These are phyloP conservation scores for Brachionus rubens DNA, from an alignment of 1,140 invertebrate genomes.

Conservation along the genomic window DNA sequence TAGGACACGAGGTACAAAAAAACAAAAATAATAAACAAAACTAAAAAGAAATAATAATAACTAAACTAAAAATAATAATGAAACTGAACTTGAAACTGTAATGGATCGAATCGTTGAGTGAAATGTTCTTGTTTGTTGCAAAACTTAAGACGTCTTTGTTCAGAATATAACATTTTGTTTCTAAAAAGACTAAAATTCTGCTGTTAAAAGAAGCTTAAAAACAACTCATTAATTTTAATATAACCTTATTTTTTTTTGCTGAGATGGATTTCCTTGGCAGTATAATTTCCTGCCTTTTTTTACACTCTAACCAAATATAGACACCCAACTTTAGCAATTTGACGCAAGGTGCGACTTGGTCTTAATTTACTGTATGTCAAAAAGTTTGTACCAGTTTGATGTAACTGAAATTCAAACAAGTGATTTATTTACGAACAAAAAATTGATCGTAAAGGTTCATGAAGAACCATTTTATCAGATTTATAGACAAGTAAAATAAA, in stretches of 20 bases:
- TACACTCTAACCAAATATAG: constrained; percentile 84
- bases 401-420: constrained; percentile 72
- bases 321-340: constrained; percentile 83
- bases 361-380: constrained; percentile 74
- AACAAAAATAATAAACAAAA: no score
- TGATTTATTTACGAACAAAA: constrained; percentile 78
- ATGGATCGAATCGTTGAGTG: no score
- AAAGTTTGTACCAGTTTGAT: constrained; percentile 76
- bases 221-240: no score
- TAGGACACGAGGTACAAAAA: no score
- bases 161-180: no score
- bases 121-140: no score
- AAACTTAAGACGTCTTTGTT: no score
- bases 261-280: constrained; percentile 77
- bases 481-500: constrained; percentile 65
- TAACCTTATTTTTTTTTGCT: not conserved
- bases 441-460: constrained; percentile 67
- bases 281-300: constrained; percentile 86
- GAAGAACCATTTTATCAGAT: constrained; percentile 69
- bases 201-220: no score
- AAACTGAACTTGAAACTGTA: no score
- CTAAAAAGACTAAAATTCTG: no score
- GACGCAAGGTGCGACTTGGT: constrained; percentile 83
- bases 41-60: no score
- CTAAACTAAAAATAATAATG: no score